A percentile compares a stretch with the other conserved stretches of the same genome.
Conservation (phyloP, 53 echinoderm and acorn worm genomes). For the Crossaster papposus region DNA sequence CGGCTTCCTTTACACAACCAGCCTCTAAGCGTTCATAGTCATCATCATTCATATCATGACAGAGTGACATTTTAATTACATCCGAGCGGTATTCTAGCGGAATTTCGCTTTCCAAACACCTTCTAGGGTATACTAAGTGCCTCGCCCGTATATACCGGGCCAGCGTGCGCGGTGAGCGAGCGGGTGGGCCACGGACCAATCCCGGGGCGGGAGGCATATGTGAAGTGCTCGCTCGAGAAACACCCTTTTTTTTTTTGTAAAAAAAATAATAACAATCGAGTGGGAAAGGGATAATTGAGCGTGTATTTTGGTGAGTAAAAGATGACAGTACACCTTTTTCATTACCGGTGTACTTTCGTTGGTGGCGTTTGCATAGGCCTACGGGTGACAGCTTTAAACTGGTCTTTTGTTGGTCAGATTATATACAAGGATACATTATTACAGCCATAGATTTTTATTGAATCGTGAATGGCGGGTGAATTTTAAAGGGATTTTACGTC, state of each 20-base stretch:
- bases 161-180: background rate
- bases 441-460: slow-evolving; percentile 6
- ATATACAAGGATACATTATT: background rate
- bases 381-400: background rate
- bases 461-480: background rate
- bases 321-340: slow-evolving; percentile 11
- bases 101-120: slow-evolving; percentile 15
- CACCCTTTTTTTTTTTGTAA: too few relatives aligned
- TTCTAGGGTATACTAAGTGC: slow-evolving; percentile 3
- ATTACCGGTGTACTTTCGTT: slow-evolving; percentile 18
- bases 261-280: background rate
- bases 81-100: slow-evolving; percentile 3
- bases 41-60: slow-evolving; percentile 12
- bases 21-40: background rate
- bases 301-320: background rate
- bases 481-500: too few relatives aligned
- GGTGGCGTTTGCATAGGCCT: background rate
- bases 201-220: background rate
- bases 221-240: background rate
- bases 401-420: background rate
- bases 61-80: slow-evolving; percentile 58
- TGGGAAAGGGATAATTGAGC: slow-evolving; percentile 8
- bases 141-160: background rate
- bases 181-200: background rate
- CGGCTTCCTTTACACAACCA: background rate